Evolutionary conservation across 2,113 vertebrate genomes (phyloP).

Genomic region (Neotoma lepida): DNA sequence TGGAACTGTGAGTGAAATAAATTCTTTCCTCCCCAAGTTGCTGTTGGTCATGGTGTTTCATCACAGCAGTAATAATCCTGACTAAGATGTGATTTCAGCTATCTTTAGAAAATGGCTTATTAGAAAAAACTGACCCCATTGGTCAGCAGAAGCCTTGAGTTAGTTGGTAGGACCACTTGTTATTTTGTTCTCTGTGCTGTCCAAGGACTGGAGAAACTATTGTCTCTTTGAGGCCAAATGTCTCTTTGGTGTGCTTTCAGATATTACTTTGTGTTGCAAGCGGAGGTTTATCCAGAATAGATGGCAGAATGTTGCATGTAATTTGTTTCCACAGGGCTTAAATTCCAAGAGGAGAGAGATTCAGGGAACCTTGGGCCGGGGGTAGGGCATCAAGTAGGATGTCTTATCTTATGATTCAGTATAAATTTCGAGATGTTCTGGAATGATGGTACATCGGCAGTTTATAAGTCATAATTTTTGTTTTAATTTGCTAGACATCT

Average conservation of each 20-base stretch:
- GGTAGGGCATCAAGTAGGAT: slow-evolving; percentile 58
- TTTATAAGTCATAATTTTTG: slow-evolving; percentile 83
- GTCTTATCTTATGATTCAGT: slow-evolving; percentile 79
- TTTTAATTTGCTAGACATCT: slow-evolving; percentile 85
- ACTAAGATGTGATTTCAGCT: not conserved
- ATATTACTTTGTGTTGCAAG: slow-evolving; percentile 31
- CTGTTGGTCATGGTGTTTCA: not conserved
- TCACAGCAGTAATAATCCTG: not conserved
- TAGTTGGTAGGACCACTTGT: not conserved
- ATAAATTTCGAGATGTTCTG: slow-evolving; percentile 72
- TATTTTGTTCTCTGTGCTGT: slow-evolving; percentile 42
- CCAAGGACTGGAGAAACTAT: not conserved
- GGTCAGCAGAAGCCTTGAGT: not conserved
- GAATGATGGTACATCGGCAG: slow-evolving; percentile 78
- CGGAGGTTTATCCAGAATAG: not conserved
- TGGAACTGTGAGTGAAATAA: not conserved
- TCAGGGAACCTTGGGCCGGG: slow-evolving; percentile 57
- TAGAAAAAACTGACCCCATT: not conserved
- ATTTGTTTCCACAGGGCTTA: slow-evolving; percentile 23
- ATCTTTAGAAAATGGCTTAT: not conserved
- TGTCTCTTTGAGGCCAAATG: slow-evolving; percentile 30
- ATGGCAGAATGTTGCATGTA: slow-evolving; percentile 52
- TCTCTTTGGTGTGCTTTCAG: slow-evolving; percentile 49
- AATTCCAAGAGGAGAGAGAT: not conserved
- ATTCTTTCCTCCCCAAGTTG: not conserved